These are phyloP conservation scores for Denticeps clupeoides DNA, from an alignment of 2,797 vertebrate species.

Conservation along the genomic window DNA sequence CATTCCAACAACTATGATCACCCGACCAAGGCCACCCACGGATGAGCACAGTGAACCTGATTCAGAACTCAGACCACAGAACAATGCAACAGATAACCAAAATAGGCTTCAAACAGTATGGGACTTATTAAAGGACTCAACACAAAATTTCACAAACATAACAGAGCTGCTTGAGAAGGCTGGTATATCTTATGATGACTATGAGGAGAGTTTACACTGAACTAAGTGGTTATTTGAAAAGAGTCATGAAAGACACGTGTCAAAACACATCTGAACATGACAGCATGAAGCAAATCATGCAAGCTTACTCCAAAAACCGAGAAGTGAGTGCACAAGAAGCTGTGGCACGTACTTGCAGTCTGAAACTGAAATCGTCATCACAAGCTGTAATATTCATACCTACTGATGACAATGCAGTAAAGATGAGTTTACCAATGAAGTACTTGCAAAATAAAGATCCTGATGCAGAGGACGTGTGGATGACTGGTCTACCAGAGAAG, in stretches of 20 bases:
- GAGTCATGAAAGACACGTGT: slow-evolving; percentile 3
- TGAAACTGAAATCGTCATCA: slow-evolving; percentile 16
- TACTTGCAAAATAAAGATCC: neutral
- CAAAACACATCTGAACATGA: slow-evolving; percentile 2
- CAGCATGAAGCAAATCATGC: slow-evolving; percentile 18
- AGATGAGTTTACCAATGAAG: slow-evolving; percentile 11
- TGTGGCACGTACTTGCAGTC: neutral
- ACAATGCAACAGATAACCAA: too few species aligned
- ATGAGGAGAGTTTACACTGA: slow-evolving; percentile 3
- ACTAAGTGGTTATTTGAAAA: slow-evolving; percentile 13
- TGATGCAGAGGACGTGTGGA: slow-evolving; percentile 3
- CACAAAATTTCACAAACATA: neutral
- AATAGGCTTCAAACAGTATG: neutral
- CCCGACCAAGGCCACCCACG: slow-evolving; percentile 3
- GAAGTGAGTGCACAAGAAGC: slow-evolving; percentile 15
- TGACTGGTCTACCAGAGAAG: slow-evolving; percentile 3
- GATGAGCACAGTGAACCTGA: neutral
- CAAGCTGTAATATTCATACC: slow-evolving; percentile 7
- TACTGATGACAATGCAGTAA: slow-evolving; percentile 10
- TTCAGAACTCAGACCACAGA: too few species aligned
- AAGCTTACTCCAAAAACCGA: slow-evolving; percentile 9
- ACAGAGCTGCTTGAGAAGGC: neutral
- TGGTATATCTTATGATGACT: slow-evolving; percentile 1
- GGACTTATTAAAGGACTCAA: slow-evolving; percentile 3
- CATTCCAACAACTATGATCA: neutral